Evolutionary conservation across 2,888 invertebrate genomes (phyloP).

Genomic region (Hemistola chrysoprasaria): DNA sequence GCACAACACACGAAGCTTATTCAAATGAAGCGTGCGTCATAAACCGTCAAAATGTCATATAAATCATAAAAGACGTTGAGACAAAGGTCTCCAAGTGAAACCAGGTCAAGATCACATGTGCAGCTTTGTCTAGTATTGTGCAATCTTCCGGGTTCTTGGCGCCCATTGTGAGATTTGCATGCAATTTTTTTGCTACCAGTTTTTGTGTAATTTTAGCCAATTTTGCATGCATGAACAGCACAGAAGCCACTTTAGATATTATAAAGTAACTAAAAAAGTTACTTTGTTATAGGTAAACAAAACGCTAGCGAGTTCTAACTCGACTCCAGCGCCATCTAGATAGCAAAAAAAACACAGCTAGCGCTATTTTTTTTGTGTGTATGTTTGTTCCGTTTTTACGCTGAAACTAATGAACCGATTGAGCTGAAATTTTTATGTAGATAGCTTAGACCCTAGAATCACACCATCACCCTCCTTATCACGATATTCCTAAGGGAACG

Average conservation of each 20-base stretch:
- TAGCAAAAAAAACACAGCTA: no score
- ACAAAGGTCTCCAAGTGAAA: slow-evolving; percentile 65
- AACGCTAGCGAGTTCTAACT: no score
- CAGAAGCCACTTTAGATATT: slow-evolving; percentile 12
- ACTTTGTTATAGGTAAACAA: slow-evolving; percentile 6
- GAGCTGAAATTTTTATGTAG: no score
- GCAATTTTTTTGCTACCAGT: slow-evolving; percentile 64
- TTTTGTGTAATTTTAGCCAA: slow-evolving; percentile 39
- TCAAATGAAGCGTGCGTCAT: slow-evolving; percentile 78
- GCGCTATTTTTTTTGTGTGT: no score
- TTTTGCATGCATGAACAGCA: slow-evolving; percentile 11
- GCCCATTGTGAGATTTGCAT: slow-evolving; percentile 59
- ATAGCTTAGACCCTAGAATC: no score
- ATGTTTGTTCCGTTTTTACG: no score
- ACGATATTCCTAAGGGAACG: no score
- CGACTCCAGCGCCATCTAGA: no score
- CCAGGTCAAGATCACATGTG: slow-evolving; percentile 81
- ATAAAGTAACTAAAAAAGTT: no score
- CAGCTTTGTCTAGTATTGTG: slow-evolving; percentile 65
- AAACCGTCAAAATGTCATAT: slow-evolving; percentile 74
- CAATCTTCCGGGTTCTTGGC: slow-evolving; percentile 73
- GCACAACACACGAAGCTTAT: slow-evolving; percentile 74
- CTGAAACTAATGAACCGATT: no score
- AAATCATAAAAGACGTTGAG: slow-evolving; percentile 75
- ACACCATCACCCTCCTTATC: no score